phyloP scores from a whole-genome alignment of 2,113 vertebrate species.

The Emydura subglobosa region DNA sequence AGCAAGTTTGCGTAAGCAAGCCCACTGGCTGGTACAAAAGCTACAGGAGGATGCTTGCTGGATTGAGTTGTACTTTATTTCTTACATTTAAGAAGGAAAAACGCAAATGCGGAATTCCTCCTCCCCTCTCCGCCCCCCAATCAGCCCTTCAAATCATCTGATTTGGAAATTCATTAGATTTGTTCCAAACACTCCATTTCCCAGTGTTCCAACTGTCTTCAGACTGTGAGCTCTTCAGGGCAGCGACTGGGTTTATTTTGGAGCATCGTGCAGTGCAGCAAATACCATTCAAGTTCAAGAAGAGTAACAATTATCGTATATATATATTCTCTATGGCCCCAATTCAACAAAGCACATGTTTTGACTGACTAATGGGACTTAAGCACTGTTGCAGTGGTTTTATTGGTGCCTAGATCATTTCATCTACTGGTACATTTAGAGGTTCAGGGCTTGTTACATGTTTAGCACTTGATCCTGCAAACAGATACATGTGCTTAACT shows the following conservation, averaged over 20 bases:
- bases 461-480: neutral
- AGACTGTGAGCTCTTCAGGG: conserved; percentile 15
- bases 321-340: neutral
- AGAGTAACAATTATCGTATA: neutral
- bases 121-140: neutral
- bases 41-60: neutral
- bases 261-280: neutral
- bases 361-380: neutral
- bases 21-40: neutral
- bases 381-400: neutral
- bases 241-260: conserved; percentile 29
- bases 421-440: neutral
- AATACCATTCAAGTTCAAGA: neutral
- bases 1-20: neutral
- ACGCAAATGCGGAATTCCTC: neutral
- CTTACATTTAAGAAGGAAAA: neutral
- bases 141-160: neutral
- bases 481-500: rapidly evolving
- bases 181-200: neutral
- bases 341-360: neutral
- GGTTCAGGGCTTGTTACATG: neutral
- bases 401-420: neutral
- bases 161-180: neutral
- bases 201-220: neutral
- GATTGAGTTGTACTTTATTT: neutral